These are phyloP conservation scores for Quadriops clusia DNA, from an alignment of 2,888 invertebrate genomes.

Conservation along the genomic window DNA sequence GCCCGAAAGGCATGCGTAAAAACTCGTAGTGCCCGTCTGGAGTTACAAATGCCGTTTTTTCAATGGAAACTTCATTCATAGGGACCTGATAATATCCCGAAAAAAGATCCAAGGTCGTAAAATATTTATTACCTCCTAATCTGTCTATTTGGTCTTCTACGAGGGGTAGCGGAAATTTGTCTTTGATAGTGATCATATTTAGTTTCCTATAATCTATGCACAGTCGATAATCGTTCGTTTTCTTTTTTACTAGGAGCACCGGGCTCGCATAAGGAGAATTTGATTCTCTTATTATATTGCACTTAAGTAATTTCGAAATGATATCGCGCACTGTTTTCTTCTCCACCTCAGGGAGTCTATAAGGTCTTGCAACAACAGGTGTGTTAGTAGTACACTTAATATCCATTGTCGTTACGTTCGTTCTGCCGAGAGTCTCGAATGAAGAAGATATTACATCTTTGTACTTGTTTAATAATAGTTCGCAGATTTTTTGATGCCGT, in stretches of 20 bases:
- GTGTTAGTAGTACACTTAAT: constrained; percentile 7
- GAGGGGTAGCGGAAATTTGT: constrained; percentile 23
- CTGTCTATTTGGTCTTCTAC: constrained; percentile 23
- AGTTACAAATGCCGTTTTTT: constrained; percentile 7
- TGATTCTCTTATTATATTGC: constrained; percentile 16
- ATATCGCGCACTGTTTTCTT: constrained; percentile 2
- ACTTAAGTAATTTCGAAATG: constrained; percentile 11
- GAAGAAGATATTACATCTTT: not conserved
- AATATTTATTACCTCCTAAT: constrained; percentile 20
- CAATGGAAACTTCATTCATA: constrained; percentile 8
- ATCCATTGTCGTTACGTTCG: constrained; percentile 1
- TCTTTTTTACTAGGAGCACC: constrained; percentile 18
- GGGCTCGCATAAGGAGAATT: constrained; percentile 19
- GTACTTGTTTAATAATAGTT: not conserved
- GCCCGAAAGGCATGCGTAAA: constrained; percentile 6
- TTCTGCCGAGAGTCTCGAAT: constrained; percentile 2
- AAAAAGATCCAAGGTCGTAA: constrained; percentile 22
- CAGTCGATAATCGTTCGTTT: constrained; percentile 18
- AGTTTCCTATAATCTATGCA: constrained; percentile 23
- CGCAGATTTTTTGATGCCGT: not conserved
- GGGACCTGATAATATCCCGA: constrained; percentile 11
- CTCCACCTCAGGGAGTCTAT: constrained; percentile 4
- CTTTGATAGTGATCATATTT: constrained; percentile 23
- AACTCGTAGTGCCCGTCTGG: constrained; percentile 7
- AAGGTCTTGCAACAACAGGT: constrained; percentile 2